phyloP scores from a whole-genome alignment of 2,888 invertebrate species.

The Lissocephala sabroskyi region DNA sequence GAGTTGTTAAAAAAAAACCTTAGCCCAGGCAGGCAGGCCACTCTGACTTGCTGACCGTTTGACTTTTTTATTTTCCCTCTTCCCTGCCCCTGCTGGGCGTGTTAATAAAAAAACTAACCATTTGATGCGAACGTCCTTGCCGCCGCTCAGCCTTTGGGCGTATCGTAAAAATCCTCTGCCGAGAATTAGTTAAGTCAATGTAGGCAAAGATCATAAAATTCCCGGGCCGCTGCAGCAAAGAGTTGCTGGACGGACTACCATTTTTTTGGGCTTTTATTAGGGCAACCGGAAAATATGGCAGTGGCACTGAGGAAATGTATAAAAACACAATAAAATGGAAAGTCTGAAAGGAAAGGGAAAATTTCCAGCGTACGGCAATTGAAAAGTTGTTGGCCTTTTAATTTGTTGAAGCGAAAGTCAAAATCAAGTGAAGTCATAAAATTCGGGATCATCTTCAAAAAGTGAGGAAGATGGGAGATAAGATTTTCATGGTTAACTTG shows the following conservation, averaged over 20 bases:
- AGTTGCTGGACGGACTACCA: too few relatives aligned
- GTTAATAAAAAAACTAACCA: conserved; percentile 44
- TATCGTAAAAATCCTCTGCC: conserved; percentile 46
- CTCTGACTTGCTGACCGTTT: conserved; percentile 45
- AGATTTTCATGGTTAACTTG: conserved; percentile 12
- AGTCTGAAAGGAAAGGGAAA: conserved; percentile 12
- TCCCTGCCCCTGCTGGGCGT: conserved; percentile 35
- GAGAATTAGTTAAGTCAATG: conserved; percentile 61
- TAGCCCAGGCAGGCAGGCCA: neutral
- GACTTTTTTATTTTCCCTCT: conserved; percentile 34
- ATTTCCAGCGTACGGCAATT: neutral
- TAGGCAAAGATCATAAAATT: conserved; percentile 51
- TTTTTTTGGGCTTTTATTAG: conserved; percentile 51
- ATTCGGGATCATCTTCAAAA: conserved; percentile 20
- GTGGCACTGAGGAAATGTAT: too few relatives aligned
- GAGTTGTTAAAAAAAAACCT: conserved; percentile 48
- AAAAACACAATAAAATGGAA: conserved; percentile 19
- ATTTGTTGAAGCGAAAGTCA: conserved; percentile 12
- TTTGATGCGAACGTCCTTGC: conserved; percentile 42
- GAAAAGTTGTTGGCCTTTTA: conserved; percentile 13
- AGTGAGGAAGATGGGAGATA: conserved; percentile 20
- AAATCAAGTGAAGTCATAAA: conserved; percentile 62
- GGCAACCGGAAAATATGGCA: conserved; percentile 55
- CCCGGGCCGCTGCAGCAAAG: too few relatives aligned
- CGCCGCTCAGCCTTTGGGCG: too few relatives aligned